A percentile compares a stretch with the other conserved stretches of the same genome.
Evolutionary conservation across 2,113 vertebrate species (phyloP).

Genomic region (Myxocyprinus asiaticus): DNA sequence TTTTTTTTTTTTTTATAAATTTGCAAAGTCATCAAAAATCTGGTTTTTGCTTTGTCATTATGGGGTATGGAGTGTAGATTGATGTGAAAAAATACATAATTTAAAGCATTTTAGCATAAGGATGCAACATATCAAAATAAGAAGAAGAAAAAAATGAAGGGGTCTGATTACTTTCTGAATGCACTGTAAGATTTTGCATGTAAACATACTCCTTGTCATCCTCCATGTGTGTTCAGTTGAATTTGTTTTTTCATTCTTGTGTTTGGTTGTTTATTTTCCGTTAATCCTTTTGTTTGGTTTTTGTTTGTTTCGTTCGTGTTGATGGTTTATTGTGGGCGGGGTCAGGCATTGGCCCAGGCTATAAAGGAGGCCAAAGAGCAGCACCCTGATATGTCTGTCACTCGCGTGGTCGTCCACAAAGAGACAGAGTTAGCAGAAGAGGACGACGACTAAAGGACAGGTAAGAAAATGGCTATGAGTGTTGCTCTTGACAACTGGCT

Average conservation of each 20-base stretch:
- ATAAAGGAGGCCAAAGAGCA: conserved; percentile 99
- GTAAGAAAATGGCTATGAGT: neutral
- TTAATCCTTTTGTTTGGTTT: conserved; percentile 34
- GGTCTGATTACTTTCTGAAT: too few relatives aligned
- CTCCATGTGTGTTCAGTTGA: neutral
- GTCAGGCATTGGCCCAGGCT: conserved; percentile 94
- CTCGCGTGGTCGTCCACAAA: conserved; percentile 97
- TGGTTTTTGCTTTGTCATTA: too few relatives aligned
- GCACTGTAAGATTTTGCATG: too few relatives aligned
- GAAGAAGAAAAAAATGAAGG: too few relatives aligned
- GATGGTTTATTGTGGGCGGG: conserved; percentile 55
- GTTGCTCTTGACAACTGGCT: neutral
- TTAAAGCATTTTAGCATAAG: too few relatives aligned
- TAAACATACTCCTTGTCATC: too few relatives aligned
- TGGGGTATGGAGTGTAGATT: too few relatives aligned
- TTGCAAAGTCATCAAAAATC: too few relatives aligned
- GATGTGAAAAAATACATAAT: too few relatives aligned
- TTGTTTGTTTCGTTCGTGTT: conserved; percentile 61
- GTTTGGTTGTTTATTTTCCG: neutral
- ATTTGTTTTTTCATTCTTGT: neutral
- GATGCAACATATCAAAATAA: too few relatives aligned
- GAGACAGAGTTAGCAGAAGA: conserved; percentile 94
- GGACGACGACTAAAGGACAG: conserved; percentile 74
- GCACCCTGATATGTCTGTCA: conserved; percentile 99
- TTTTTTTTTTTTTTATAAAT: too few relatives aligned